phyloP scores from a whole-genome alignment of 1,140 invertebrate genomes.

The Metopolophium dirhodum region DNA sequence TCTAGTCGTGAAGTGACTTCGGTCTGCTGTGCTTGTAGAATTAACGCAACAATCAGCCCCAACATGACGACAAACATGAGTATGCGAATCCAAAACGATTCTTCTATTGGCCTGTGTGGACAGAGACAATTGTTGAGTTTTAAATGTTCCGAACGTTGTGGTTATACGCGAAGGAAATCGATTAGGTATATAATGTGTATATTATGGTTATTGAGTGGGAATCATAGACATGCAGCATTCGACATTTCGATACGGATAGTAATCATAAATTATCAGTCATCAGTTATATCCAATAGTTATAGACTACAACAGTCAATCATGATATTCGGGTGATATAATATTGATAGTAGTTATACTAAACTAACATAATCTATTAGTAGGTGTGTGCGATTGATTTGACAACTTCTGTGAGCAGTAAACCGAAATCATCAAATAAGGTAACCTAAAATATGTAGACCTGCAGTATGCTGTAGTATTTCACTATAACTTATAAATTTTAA shows the following conservation, averaged over 20 bases:
- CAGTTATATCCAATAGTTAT: not conserved
- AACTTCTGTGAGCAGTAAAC: not conserved
- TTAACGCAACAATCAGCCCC: conserved; percentile 75
- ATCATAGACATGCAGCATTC: not conserved
- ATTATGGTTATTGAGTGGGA: not conserved
- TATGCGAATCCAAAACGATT: conserved; percentile 51
- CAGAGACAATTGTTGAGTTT: not conserved
- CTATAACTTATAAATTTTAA: not conserved
- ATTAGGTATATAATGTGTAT: too few relatives aligned
- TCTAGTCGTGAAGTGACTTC: conserved; percentile 85
- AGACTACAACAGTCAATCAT: not conserved
- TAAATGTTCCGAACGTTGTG: not conserved
- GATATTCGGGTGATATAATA: not conserved
- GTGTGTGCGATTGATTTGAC: not conserved
- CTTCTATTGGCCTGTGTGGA: conserved; percentile 28
- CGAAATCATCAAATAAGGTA: not conserved
- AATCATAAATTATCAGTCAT: not conserved
- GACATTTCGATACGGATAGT: not conserved
- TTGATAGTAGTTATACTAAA: not conserved
- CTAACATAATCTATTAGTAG: not conserved
- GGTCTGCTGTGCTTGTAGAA: conserved; percentile 87
- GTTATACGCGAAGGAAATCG: not conserved
- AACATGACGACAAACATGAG: conserved; percentile 70
- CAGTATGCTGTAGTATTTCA: not conserved
- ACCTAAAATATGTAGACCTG: not conserved